phyloP scores from a whole-genome alignment of 2,797 vertebrate genomes.

The Cyclura pinguis region DNA sequence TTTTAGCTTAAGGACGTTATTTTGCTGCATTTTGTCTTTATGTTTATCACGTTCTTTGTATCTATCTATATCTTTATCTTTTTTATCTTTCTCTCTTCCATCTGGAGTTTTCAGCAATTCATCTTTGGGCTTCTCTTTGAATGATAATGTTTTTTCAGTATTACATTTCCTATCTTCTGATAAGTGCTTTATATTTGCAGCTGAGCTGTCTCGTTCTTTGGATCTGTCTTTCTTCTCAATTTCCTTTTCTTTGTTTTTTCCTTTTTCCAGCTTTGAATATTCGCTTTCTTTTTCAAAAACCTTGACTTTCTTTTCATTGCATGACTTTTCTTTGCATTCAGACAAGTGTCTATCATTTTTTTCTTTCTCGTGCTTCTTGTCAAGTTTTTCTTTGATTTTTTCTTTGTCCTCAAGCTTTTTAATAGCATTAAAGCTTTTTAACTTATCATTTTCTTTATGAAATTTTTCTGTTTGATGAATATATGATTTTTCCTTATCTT shows the following conservation, averaged over 20 bases:
- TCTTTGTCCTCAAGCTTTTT: constrained; percentile 93
- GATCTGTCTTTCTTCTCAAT: constrained; percentile 92
- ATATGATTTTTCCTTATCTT: constrained; percentile 81
- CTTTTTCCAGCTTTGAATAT: constrained; percentile 87
- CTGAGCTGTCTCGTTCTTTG: constrained; percentile 85
- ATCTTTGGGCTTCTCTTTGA: constrained; percentile 91
- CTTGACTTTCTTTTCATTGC: constrained; percentile 89
- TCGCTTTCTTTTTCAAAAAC: constrained; percentile 87
- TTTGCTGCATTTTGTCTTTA: constrained; percentile 90
- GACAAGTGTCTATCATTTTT: constrained; percentile 84
- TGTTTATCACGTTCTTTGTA: constrained; percentile 94
- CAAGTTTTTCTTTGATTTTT: constrained; percentile 91
- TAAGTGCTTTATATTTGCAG: constrained; percentile 84
- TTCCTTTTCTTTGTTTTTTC: constrained; percentile 87
- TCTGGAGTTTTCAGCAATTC: constrained; percentile 88
- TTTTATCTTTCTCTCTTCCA: constrained; percentile 89
- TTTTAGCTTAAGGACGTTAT: constrained; percentile 85
- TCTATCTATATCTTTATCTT: constrained; percentile 86
- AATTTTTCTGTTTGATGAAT: constrained; percentile 87
- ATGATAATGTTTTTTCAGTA: constrained; percentile 84
- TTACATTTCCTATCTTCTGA: constrained; percentile 90
- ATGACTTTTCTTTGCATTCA: constrained; percentile 89
- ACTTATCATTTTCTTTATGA: constrained; percentile 92
- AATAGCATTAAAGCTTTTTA: constrained; percentile 80
- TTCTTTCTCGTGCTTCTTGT: constrained; percentile 91